A percentile compares a stretch with the other conserved stretches of the same genome.
Evolutionary conservation across 2,888 invertebrate species (phyloP).

Genomic region (Tryphoninae sp.): DNA sequence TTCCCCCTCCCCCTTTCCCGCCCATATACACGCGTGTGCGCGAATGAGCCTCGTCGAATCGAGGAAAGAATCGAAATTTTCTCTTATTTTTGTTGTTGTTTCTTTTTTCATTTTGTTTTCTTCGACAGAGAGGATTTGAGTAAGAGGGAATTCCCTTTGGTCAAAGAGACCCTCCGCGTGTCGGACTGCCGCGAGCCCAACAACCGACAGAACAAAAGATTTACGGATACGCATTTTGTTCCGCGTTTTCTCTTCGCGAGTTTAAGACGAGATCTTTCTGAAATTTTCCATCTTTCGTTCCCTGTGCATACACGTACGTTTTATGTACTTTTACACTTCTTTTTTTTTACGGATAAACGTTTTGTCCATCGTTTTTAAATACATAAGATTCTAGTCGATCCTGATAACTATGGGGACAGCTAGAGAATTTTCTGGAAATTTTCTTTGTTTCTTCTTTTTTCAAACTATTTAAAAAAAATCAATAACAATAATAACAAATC

Average conservation of each 20-base stretch:
- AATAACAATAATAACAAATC: no score
- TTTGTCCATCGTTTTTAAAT: no score
- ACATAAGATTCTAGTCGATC: no score
- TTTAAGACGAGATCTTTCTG: background rate
- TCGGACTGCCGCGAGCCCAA: background rate
- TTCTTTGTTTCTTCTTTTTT: no score
- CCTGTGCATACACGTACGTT: background rate
- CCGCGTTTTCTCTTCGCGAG: conserved; percentile 14
- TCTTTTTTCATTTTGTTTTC: background rate
- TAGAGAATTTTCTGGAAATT: no score
- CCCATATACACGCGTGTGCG: conserved; percentile 16
- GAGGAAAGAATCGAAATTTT: conserved; percentile 27
- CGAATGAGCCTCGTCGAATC: conserved; percentile 51
- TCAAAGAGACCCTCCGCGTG: conserved; percentile 2
- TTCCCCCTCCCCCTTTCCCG: background rate
- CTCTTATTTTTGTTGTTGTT: background rate
- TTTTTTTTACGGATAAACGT: background rate
- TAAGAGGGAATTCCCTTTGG: conserved; percentile 12
- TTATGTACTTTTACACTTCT: background rate
- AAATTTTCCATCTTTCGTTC: background rate
- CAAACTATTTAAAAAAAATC: no score
- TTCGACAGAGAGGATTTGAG: background rate
- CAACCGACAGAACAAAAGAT: conserved; percentile 15
- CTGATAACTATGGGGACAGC: no score
- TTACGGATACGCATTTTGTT: conserved; percentile 42